phyloP scores from a whole-genome alignment of 2,113 vertebrate genomes.

The Plotosus lineatus region DNA sequence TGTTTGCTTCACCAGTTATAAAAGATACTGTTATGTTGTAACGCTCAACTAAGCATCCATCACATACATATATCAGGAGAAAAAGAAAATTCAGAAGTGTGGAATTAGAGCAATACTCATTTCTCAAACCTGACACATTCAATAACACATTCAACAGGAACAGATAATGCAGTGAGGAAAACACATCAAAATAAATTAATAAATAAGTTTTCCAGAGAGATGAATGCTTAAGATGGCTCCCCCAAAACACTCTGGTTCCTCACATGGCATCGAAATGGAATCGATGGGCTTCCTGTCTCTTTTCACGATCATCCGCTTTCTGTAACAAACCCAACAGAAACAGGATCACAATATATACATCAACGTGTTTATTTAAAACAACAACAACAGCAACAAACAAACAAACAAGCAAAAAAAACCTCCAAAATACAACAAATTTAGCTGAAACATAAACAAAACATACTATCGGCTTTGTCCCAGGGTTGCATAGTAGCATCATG shows the following conservation, averaged over 20 bases:
- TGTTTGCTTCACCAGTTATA: background rate
- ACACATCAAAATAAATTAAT: conserved; percentile 19
- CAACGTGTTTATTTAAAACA: background rate
- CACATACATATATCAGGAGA: background rate
- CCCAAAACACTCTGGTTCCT: conserved; percentile 56
- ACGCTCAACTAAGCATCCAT: conserved; percentile 1
- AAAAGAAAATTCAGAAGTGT: background rate
- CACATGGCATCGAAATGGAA: conserved; percentile 99
- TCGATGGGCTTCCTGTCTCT: conserved; percentile 95
- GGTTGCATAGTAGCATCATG: no score
- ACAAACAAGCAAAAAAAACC: background rate
- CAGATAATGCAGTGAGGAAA: conserved; percentile 9
- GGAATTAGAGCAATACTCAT: background rate
- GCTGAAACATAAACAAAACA: background rate
- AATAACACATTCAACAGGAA: conserved; percentile 17
- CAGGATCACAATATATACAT: background rate
- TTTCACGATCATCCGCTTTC: conserved; percentile 99
- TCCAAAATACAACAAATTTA: background rate
- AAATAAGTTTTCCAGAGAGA: conserved; percentile 33
- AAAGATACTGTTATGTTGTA: background rate
- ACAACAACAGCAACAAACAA: no score
- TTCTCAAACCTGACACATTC: background rate
- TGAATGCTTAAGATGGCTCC: conserved; percentile 24
- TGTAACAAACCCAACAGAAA: conserved; percentile 69
- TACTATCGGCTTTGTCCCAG: background rate